Conservation (phyloP, 2,888 invertebrate genomes). For the Tenthredo scrophulariae region DNA sequence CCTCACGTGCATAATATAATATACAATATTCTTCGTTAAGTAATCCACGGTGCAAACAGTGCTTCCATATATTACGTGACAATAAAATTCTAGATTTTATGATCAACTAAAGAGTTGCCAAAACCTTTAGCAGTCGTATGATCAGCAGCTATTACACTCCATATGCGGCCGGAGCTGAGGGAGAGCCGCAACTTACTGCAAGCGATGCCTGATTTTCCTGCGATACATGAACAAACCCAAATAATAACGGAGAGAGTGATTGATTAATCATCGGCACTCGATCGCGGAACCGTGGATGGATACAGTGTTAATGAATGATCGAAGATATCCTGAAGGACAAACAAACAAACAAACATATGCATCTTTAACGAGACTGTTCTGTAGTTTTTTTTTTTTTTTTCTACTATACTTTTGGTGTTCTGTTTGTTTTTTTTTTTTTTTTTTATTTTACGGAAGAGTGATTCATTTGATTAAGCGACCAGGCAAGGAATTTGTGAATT, state of each 20-base stretch:
- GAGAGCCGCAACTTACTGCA: neutral
- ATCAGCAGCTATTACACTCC: neutral
- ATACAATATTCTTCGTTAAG: neutral
- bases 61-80: neutral
- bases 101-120: neutral
- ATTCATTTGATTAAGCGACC: neutral
- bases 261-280: neutral
- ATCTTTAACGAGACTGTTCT: neutral
- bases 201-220: neutral
- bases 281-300: neutral
- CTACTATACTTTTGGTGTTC: neutral
- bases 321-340: neutral
- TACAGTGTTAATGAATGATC: conserved; percentile 14
- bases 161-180: neutral
- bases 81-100: neutral
- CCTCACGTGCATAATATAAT: neutral
- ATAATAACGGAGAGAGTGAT: conserved; percentile 1
- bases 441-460: neutral
- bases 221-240: neutral
- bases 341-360: neutral
- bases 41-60: neutral
- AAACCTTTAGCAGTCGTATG: neutral
- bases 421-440: neutral
- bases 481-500: conserved; percentile 58
- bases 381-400: neutral